Percentiles rank a stretch among this genome's conserved stretches.
Conservation (phyloP, 2,113 vertebrate genomes). For the Neolamprologus ventralis region DNA sequence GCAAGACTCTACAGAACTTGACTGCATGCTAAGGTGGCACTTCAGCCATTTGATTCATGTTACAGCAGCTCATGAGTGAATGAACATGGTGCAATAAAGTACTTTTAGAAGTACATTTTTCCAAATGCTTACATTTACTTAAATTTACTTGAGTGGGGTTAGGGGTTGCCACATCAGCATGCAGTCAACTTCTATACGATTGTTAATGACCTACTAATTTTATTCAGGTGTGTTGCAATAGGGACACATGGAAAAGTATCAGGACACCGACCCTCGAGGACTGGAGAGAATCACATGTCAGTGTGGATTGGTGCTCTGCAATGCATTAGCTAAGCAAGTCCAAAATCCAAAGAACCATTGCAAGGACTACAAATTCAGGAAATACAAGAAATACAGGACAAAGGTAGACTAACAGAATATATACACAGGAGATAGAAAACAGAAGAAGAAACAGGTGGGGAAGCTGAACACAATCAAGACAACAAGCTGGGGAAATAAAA, state of each 20-base stretch:
- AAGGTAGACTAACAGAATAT: not conserved
- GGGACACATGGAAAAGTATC: not conserved
- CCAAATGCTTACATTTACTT: not conserved
- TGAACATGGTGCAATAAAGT: not conserved
- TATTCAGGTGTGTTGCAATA: not conserved
- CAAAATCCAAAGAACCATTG: not conserved
- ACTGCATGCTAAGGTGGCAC: not conserved
- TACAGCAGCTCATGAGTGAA: not conserved
- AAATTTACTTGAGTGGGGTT: not conserved
- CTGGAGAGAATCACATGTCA: not conserved
- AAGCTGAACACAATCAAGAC: not conserved
- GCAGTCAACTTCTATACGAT: not conserved
- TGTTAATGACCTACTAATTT: not conserved
- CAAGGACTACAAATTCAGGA: not conserved
- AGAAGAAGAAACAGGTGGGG: not conserved
- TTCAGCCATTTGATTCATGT: not conserved
- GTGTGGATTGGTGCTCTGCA: not conserved
- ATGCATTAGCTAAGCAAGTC: not conserved
- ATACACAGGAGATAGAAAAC: not conserved
- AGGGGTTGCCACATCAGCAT: not conserved
- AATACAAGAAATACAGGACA: not conserved
- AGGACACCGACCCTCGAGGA: not conserved
- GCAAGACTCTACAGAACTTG: not conserved
- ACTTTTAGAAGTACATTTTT: not conserved
- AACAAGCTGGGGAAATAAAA: not conserved